Evolutionary conservation across 2,888 invertebrate genomes (phyloP), one percentile per base, ranked within the genome.

Genomic region (Hirtodrosophila histrioides): DNA sequence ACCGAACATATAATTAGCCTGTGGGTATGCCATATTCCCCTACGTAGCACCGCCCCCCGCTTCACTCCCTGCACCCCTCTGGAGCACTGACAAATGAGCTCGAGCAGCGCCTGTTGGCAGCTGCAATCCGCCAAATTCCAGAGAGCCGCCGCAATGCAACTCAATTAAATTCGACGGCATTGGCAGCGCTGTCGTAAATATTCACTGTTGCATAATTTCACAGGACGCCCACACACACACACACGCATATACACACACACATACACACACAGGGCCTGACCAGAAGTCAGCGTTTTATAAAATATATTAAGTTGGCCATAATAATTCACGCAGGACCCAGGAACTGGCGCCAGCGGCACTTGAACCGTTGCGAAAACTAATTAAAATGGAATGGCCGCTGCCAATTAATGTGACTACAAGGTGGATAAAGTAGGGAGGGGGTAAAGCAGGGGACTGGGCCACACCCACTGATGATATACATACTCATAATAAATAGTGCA

Each of bases 351-450:
- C 33, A 57, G 49, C 44, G 56, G 70, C 85, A 45, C 72, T 74
- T 71, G 70, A 67, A 87, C 72, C 83, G 78, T 81, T 87, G 84
- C 84, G 56, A 85, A 84, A 88, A 88, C 88, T 85, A 85, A 85
- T 85, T 85, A 85, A 85, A 85, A 86, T 73, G 75, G 80, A 79
- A 83, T 80, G 88, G 80, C 75, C 81, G 69, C 75, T 85, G 78
- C 78, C 88, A 85, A 84, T 88, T 84, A 86, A 83, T 83, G 88
- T 46, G 85, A 69, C 82, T 75, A 69, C 63, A 54, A 75, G 62
- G 39, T 7, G 37, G 24, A 24, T 43, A 17, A 17, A 17, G 17
- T 17, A 17, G 51, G 12, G 45, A 4, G 64, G 51, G 27, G 8
- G 35, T 1, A 3, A 3, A 24, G 17, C 0, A 7, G 23, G 31